A percentile compares a stretch with the other conserved stretches of the same genome.
These are phyloP conservation scores for Bucco capensis DNA, from an alignment of 2,113 vertebrate genomes.

Conservation along the genomic window DNA sequence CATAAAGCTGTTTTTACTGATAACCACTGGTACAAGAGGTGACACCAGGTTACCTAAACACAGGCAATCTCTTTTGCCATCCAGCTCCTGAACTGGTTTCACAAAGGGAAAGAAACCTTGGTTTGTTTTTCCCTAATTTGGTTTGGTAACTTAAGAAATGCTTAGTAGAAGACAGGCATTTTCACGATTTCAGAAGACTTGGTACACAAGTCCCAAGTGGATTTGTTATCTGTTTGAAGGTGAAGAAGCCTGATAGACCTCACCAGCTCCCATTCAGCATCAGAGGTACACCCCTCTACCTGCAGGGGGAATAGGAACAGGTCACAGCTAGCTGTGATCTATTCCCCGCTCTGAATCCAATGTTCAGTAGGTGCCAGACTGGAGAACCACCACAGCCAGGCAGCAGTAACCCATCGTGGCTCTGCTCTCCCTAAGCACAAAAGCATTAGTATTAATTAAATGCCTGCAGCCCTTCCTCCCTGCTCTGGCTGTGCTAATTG, in stretches of 20 bases:
- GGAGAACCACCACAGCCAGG: background rate
- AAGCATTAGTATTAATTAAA: constrained; percentile 21
- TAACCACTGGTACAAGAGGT: background rate
- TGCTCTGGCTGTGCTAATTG: background rate
- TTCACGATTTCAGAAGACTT: background rate
- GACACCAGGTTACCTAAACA: background rate
- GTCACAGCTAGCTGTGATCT: background rate
- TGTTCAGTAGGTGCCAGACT: background rate
- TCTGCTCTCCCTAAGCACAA: background rate
- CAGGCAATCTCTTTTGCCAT: background rate
- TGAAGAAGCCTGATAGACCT: background rate
- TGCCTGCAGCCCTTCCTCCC: background rate
- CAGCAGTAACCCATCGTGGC: background rate
- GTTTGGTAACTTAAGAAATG: background rate
- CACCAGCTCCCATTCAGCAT: background rate
- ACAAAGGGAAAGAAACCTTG: background rate
- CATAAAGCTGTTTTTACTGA: background rate
- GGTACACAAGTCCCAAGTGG: background rate
- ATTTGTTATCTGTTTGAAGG: background rate
- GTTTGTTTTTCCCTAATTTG: background rate
- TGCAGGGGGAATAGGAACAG: background rate
- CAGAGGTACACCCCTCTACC: background rate
- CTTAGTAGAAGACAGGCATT: background rate
- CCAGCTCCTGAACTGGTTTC: background rate
- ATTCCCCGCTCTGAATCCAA: background rate